Base-by-base conservation (phyloP, 2,797 vertebrate genomes). In the Todus mexicanus region DNA sequence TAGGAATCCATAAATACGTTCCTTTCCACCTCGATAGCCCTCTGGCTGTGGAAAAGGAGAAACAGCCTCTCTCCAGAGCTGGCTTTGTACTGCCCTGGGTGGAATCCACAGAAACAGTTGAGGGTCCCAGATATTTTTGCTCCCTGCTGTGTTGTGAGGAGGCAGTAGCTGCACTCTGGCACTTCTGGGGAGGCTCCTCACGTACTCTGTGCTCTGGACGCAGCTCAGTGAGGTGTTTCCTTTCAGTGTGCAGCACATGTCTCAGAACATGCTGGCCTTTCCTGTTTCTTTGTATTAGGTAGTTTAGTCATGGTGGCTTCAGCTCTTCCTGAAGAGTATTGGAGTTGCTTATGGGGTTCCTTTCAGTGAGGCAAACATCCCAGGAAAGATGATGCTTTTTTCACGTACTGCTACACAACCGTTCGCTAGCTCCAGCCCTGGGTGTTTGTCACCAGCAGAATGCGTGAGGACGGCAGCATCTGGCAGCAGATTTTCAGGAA, bases 41-140 rank as follows among this genome's bases (percentile, higher is more conserved):
- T 92, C 79, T 91, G 91, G 73, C 94, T 94, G 85, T 76, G 54
- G 94, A 86, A 93, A 91, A 91, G 79, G 91, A 86, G 89, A 93
- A 95, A 92, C 71, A 83, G 70, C 79, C 82, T 89, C 59, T 95
- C 89, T 91, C 82, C 83, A 86, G 91, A 96, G 90, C 92, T 95
- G 88, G 82, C 56, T 92, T 84, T 90, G 81, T 95, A 94, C 92
- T 95, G 73, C 94, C 90, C 94, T 90, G 93, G 77, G 81, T 89
- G 92, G 94, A 95, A 93, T 77, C 84, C 87, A 77, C 91, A 84
- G 89, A 91, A 93, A 51, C 59, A 80, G 85, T 85, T 59, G 80
- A 91, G 63, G 92, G 73, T 92, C 66, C 63, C 76, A 87, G 61
- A 69, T 59, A 31, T 70, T 93, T 91, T 70, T 89, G 7, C 35